Evolutionary conservation across 2,888 invertebrate genomes (phyloP).

Genomic region (Ornithoptera alexandrae): DNA sequence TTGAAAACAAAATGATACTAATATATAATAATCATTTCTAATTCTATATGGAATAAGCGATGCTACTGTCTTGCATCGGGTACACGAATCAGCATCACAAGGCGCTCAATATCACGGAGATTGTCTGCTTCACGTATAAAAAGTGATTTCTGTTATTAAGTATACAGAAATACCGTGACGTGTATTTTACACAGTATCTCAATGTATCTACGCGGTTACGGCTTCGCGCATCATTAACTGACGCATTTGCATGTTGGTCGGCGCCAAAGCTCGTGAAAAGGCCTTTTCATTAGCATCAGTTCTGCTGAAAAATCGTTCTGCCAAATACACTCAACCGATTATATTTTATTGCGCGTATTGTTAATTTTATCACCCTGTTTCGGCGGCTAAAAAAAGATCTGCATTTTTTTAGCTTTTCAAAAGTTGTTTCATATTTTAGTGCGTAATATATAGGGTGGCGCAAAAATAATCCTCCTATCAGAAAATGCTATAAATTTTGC

Average conservation of each 20-base stretch:
- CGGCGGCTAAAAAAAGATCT: neutral
- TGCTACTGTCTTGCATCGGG: neutral
- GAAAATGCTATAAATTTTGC: too few relatives aligned
- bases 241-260: conserved; percentile 28
- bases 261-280: conserved; percentile 75
- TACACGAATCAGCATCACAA: neutral
- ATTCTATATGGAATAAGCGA: neutral
- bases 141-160: neutral
- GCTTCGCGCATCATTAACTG: conserved; percentile 66
- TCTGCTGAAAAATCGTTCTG: conserved; percentile 73
- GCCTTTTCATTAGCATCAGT: conserved; percentile 77
- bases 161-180: neutral
- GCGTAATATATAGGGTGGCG: too few relatives aligned
- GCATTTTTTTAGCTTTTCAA: too few relatives aligned
- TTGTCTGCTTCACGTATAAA: neutral
- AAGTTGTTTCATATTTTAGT: too few relatives aligned
- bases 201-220: conserved; percentile 52
- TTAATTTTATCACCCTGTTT: neutral
- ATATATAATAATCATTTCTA: neutral
- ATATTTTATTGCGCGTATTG: conserved; percentile 16
- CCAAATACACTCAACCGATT: conserved; percentile 41
- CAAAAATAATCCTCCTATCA: too few relatives aligned
- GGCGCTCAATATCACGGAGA: neutral
- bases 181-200: conserved; percentile 1
- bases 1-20: neutral